These are phyloP conservation scores for Saimiri boliviensis DNA, from an alignment of 2,113 vertebrate genomes.

Conservation along the genomic window DNA sequence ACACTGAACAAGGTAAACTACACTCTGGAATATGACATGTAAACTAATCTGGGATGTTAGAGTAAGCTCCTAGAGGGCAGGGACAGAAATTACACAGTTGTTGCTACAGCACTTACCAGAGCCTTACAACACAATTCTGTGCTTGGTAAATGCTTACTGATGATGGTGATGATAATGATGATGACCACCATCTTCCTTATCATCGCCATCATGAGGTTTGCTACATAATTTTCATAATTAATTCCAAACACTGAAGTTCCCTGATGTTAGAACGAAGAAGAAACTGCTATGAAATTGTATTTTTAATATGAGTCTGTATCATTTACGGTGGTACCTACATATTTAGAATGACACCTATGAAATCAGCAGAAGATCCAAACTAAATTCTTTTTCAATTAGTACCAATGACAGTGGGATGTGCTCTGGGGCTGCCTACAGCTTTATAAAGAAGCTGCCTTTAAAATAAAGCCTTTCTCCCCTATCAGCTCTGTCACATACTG, in stretches of 20 bases:
- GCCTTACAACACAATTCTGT: neutral
- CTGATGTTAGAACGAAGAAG: neutral
- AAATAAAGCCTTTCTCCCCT: conserved; percentile 75
- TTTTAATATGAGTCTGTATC: neutral
- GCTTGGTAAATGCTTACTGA: neutral
- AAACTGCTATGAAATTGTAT: neutral
- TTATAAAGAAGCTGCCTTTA: conserved; percentile 72
- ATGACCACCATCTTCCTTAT: no score
- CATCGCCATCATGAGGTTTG: no score
- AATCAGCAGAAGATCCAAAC: neutral
- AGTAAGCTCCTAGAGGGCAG: neutral
- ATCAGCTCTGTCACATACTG: conserved; percentile 77
- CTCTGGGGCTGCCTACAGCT: conserved; percentile 54
- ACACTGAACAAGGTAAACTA: neutral
- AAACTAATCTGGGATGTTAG: neutral
- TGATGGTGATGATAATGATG: neutral
- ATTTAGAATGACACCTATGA: neutral
- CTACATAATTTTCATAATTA: neutral
- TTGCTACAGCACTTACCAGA: no score
- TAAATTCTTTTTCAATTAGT: neutral
- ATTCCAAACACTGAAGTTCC: neutral
- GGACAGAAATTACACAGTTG: neutral
- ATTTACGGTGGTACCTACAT: no score
- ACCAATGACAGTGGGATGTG: neutral
- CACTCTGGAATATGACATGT: neutral